Evolutionary conservation across 2,113 vertebrate genomes (phyloP).

Genomic region (Grantiella picta): DNA sequence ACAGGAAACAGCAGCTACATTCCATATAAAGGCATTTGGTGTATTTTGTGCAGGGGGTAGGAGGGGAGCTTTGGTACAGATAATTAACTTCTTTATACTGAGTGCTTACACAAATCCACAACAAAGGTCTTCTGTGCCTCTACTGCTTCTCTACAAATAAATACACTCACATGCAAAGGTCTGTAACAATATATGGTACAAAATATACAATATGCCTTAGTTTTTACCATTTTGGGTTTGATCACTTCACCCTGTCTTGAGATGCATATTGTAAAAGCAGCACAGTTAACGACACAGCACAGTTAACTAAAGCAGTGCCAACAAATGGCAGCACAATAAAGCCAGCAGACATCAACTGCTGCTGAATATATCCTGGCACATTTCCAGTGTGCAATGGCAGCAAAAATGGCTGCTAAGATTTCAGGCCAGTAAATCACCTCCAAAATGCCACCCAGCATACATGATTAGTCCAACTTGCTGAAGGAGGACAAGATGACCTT

Average conservation of each 20-base stretch:
- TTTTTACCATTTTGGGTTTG: not conserved
- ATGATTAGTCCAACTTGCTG: not conserved
- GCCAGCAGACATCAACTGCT: not conserved
- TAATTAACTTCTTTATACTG: conserved; percentile 24
- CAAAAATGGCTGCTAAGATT: not conserved
- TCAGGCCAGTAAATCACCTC: not conserved
- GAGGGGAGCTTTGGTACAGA: not conserved
- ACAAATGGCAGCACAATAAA: not conserved
- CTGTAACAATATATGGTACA: not conserved
- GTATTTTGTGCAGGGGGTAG: conserved; percentile 15
- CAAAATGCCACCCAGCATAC: not conserved
- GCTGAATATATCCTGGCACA: not conserved
- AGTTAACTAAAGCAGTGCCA: not conserved
- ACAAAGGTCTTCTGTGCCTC: not conserved
- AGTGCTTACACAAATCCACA: conserved; percentile 5
- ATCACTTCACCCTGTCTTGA: not conserved
- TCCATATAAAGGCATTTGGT: conserved; percentile 61
- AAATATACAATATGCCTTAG: not conserved
- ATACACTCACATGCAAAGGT: not conserved
- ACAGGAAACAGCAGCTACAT: conserved; percentile 50
- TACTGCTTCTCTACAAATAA: not conserved
- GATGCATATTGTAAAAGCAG: not conserved
- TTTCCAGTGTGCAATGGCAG: not conserved
- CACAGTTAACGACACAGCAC: not conserved
- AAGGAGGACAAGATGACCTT: not conserved